Conservation (phyloP, 2,797 vertebrate genomes). For the Eulemur mongoz region DNA sequence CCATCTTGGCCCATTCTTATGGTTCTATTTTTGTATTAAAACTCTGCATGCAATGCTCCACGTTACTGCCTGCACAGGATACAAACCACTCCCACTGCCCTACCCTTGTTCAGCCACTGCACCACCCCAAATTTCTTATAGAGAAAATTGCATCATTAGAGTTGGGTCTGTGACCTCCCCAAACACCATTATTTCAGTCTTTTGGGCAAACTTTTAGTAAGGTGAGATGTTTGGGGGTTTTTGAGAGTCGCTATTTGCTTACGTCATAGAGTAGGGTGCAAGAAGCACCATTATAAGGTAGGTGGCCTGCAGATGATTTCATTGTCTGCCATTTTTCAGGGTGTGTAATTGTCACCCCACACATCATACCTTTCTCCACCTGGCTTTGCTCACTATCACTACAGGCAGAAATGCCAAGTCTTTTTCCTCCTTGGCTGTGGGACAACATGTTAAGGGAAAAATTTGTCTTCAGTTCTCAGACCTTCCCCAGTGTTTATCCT, state of each 20-base stretch:
- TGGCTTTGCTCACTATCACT: not conserved
- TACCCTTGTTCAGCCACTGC: not conserved
- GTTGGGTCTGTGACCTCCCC: not conserved
- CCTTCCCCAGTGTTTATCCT: not conserved
- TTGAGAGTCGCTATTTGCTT: not conserved
- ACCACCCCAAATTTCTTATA: not conserved
- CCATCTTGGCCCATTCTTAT: not conserved
- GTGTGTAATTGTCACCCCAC: not conserved
- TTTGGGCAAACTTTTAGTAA: not conserved
- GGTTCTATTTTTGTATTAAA: not conserved
- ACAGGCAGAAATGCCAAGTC: not conserved
- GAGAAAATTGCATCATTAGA: not conserved
- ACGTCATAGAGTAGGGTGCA: not conserved
- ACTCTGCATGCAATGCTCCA: not conserved
- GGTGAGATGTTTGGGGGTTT: not conserved
- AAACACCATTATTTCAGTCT: not conserved
- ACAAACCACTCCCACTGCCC: too few relatives aligned
- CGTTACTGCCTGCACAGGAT: too few relatives aligned
- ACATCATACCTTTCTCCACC: not conserved
- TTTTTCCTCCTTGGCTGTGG: not conserved
- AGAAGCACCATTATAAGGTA: not conserved
- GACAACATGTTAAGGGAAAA: not conserved
- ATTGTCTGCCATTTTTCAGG: not conserved
- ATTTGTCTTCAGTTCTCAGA: not conserved
- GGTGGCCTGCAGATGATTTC: too few relatives aligned